Conservation (phyloP, 2,888 invertebrate species). For the Ophion costatus region DNA sequence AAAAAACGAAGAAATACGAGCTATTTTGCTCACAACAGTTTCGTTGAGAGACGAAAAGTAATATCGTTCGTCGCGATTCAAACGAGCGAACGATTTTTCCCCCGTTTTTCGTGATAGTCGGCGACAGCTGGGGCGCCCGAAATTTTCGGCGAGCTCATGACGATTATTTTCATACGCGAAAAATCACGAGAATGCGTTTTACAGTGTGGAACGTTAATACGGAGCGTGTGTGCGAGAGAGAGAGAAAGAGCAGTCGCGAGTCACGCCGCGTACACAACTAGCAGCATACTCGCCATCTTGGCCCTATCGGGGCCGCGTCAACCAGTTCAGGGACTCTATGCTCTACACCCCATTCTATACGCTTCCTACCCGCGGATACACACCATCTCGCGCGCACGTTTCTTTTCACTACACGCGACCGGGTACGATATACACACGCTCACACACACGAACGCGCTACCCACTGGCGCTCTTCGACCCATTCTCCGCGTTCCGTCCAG, state of each 20-base stretch:
- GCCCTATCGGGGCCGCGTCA: conserved; percentile 71
- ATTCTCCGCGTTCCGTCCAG: too few relatives aligned
- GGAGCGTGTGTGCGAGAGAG: conserved; percentile 23
- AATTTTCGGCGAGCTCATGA: conserved; percentile 54
- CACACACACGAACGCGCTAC: too few relatives aligned
- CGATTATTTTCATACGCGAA: conserved; percentile 39
- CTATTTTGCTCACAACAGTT: conserved; percentile 9
- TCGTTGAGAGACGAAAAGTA: background rate
- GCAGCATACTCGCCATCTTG: conserved; percentile 80
- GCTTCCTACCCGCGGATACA: background rate
- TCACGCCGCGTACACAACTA: conserved; percentile 74
- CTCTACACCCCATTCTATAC: background rate
- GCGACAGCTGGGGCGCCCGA: conserved; percentile 27
- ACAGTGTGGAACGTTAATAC: background rate
- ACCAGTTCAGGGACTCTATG: conserved; percentile 39
- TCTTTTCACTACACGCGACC: background rate
- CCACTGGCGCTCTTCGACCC: too few relatives aligned
- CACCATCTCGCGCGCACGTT: background rate
- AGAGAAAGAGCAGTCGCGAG: conserved; percentile 54
- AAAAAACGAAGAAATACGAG: background rate
- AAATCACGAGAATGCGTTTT: conserved; percentile 39
- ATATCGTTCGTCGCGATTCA: conserved; percentile 11
- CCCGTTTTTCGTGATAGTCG: conserved; percentile 21
- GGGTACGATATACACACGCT: background rate
- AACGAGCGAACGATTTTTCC: conserved; percentile 29